These are phyloP conservation scores for Aphaenogaster floridana DNA, from an alignment of 1,140 invertebrate genomes.

Conservation along the genomic window DNA sequence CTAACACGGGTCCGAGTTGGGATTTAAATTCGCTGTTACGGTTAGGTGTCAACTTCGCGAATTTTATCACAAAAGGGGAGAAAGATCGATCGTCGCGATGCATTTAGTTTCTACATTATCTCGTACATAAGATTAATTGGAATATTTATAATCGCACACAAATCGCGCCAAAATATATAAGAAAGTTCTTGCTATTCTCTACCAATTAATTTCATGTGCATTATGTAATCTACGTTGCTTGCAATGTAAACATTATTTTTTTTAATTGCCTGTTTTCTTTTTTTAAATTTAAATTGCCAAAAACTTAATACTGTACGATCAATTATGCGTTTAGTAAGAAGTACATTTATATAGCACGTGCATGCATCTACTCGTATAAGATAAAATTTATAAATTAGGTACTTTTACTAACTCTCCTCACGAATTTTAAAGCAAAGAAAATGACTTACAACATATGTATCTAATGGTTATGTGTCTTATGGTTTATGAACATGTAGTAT, in stretches of 20 bases:
- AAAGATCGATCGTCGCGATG: slow-evolving; percentile 22
- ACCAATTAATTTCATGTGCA: neutral
- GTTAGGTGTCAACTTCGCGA: slow-evolving; percentile 14
- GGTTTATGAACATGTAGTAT: neutral
- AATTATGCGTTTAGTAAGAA: neutral
- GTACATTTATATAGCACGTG: neutral
- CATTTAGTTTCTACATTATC: slow-evolving; percentile 30
- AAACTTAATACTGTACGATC: neutral
- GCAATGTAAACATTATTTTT: neutral
- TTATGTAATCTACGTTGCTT: neutral
- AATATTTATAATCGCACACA: neutral
- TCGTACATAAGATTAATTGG: neutral
- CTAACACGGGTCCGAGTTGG: neutral
- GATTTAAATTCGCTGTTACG: slow-evolving; percentile 45
- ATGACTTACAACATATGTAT: no score
- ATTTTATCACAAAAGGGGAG: slow-evolving; percentile 27
- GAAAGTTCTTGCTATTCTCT: neutral
- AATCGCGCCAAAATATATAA: neutral
- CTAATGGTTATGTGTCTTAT: no score
- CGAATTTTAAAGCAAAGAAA: neutral
- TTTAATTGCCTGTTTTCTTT: neutral
- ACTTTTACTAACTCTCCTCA: neutral
- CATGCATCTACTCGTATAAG: no score
- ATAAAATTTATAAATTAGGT: neutral
- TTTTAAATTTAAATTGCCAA: neutral